These are phyloP conservation scores for Thalassaphorura encarpata DNA, from an alignment of 1,140 invertebrate genomes.

Conservation along the genomic window DNA sequence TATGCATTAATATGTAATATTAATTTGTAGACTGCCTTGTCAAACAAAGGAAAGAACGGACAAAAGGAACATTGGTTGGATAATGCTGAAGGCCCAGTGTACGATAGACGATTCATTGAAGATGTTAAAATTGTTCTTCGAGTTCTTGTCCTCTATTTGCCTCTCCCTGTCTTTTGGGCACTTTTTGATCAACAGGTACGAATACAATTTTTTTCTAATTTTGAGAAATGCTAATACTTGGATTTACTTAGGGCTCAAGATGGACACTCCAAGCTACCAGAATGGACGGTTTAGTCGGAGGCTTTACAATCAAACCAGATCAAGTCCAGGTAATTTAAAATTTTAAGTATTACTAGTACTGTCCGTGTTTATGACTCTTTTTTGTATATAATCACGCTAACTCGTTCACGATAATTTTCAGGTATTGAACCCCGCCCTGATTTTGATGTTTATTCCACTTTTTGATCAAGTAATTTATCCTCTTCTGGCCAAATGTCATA, in stretches of 20 bases:
- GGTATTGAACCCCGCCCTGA: slow-evolving; percentile 71
- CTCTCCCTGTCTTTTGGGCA: slow-evolving; percentile 82
- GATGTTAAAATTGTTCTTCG: slow-evolving; percentile 64
- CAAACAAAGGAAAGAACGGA: slow-evolving; percentile 36
- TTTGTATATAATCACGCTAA: not conserved
- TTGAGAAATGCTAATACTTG: not conserved
- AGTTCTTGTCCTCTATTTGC: slow-evolving; percentile 66
- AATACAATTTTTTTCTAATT: too few relatives aligned
- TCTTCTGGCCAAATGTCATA: slow-evolving; percentile 33
- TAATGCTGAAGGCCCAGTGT: slow-evolving; percentile 57
- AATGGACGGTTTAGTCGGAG: slow-evolving; percentile 71
- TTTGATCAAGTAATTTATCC: slow-evolving; percentile 57
- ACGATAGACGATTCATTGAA: slow-evolving; percentile 52
- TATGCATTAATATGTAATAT: slow-evolving; percentile 41
- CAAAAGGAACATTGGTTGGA: slow-evolving; percentile 67
- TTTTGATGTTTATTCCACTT: slow-evolving; percentile 75
- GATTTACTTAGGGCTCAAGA: slow-evolving; percentile 57
- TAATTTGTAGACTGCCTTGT: slow-evolving; percentile 6
- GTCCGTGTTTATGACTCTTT: not conserved
- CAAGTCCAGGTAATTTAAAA: slow-evolving; percentile 61
- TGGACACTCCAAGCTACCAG: slow-evolving; percentile 91
- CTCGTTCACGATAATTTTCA: slow-evolving; percentile 18
- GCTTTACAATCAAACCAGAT: slow-evolving; percentile 63
- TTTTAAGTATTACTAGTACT: not conserved
- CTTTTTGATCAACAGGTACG: slow-evolving; percentile 68